Conservation (phyloP, 2,888 invertebrate species). For the Ceraclea dissimilis region DNA sequence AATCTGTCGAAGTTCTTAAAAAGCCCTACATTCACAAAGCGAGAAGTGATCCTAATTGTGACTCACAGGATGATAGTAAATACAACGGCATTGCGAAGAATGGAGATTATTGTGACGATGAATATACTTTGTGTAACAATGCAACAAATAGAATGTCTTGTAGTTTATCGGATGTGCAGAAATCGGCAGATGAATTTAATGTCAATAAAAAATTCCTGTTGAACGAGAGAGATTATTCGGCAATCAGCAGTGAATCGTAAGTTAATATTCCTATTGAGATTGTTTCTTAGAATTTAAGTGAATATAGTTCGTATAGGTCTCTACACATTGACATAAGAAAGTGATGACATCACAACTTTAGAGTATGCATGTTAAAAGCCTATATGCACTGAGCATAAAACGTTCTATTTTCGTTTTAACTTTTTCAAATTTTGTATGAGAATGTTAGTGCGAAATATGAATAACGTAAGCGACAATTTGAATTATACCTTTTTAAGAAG, state of each 20-base stretch:
- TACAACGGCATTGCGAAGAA: constrained; percentile 8
- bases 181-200: constrained; percentile 16
- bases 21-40: constrained; percentile 20
- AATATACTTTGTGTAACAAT: background rate
- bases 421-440: too few relatives aligned
- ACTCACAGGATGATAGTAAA: constrained; percentile 6
- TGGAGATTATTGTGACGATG: background rate
- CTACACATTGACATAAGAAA: background rate
- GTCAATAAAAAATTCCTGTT: constrained; percentile 13
- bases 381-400: too few relatives aligned
- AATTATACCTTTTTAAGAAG: too few relatives aligned
- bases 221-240: constrained; percentile 13
- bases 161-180: constrained; percentile 22
- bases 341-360: too few relatives aligned
- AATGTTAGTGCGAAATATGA: too few relatives aligned
- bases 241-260: constrained; percentile 17
- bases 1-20: constrained; percentile 17
- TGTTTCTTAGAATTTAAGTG: too few relatives aligned
- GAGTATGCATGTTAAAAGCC: too few relatives aligned
- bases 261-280: too few relatives aligned
- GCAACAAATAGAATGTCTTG: constrained; percentile 18
- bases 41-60: constrained; percentile 22
- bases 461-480: too few relatives aligned
- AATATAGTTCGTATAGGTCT: background rate
- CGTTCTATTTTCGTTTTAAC: too few relatives aligned